Base-by-base conservation (phyloP, 2,797 vertebrate genomes). In the Melanogrammus aeglefinus region DNA sequence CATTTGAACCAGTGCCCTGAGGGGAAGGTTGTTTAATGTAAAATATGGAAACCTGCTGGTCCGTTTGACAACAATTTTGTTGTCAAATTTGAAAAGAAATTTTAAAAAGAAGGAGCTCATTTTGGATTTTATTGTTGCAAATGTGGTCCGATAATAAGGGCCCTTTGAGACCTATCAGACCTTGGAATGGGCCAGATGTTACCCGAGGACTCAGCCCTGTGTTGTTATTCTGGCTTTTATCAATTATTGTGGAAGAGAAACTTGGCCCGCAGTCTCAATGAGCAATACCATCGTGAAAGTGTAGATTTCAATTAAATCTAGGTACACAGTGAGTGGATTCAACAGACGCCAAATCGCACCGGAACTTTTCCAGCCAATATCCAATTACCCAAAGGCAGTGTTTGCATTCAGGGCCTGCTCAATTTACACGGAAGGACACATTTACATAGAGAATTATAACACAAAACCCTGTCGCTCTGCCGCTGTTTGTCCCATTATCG, bases 191-290 rank as follows among this genome's bases (percentile, higher is more conserved):
- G 51, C 51, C 13, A 57, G 21, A 57, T 21, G 5, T 90, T 87
- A 84, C 79, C 81, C 75, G 87, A 89, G 92, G 89, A 83, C 84
- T 82, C 71, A 75, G 80, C 80, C 77, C 83, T 88, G 82, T 83
- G 78, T 80, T 90, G 83, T 85, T 71, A 91, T 87, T 87, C 87
- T 77, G 85, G 87, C 82, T 90, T 90, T 87, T 85, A 76, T 87
- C 79, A 90, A 91, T 85, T 79, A 84, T 84, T 85, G 81, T 80
- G 86, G 85, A 91, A 83, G 85, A 83, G 76, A 80, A 85, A 88
- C 77, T 77, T 77, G 47, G 84, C 79, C 81, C 82, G 78, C 87
- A 88, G 86, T 83, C 77, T 84, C 82, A 76, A 77, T 31, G 63
- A 84, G 79, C 74, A 57, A 1, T 75, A 69, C 78, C 82, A 80